Percentiles rank a stretch among this genome's conserved stretches.
Evolutionary conservation across 2,888 invertebrate genomes (phyloP).

Genomic region (Dasypogon diadema): DNA sequence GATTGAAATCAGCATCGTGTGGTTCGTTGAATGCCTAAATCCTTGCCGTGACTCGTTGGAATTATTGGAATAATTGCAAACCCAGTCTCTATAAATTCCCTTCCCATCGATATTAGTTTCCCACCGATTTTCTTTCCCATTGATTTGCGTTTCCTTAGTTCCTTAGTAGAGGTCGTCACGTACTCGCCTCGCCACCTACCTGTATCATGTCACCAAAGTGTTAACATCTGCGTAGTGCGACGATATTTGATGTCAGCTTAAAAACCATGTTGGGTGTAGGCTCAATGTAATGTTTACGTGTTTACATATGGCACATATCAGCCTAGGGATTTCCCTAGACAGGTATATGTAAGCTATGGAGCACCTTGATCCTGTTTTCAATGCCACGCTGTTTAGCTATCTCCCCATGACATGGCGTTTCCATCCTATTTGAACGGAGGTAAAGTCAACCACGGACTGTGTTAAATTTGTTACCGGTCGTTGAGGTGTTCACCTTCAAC

Average conservation of each 20-base stretch:
- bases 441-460: background rate
- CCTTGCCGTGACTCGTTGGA: no score
- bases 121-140: background rate
- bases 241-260: background rate
- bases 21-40: no score
- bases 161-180: conserved; percentile 17
- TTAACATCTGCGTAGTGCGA: conserved; percentile 42
- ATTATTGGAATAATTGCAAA: no score
- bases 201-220: conserved; percentile 38
- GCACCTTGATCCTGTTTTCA: conserved; percentile 30
- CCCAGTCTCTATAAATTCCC: background rate
- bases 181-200: no score
- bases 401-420: background rate
- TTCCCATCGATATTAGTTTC: background rate
- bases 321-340: background rate
- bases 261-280: conserved; percentile 10
- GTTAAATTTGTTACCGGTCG: background rate
- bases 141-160: background rate
- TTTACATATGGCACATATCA: conserved; percentile 25
- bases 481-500: background rate
- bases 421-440: background rate
- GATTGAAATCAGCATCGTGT: no score
- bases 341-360: background rate
- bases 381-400: conserved; percentile 2
- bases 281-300: conserved; percentile 11